Base-by-base conservation (phyloP, 2,113 vertebrate species). In the Scomber colias region DNA sequence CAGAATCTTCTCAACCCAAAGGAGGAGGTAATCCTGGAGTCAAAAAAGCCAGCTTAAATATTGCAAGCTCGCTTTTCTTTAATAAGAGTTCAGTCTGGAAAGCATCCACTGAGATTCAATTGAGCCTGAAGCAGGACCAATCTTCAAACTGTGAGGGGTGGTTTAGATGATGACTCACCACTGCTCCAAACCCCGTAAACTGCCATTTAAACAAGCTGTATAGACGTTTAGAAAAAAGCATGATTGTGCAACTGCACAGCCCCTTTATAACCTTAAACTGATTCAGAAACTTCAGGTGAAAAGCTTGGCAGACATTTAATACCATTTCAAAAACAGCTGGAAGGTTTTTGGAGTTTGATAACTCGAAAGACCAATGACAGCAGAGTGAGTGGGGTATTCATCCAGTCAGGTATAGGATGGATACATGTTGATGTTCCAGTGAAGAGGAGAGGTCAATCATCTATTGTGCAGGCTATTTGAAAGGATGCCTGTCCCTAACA, bases 341-440 rank as follows among this genome's bases (percentile, higher is more conserved):
- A 17, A 14, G 0, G 51, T 46, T 66, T 73, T 73, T 67, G 16
- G 2, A 50, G 0, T 57, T 75, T 84, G 62, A 82, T 60, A 67
- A 77, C 51, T 45, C 17, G 61, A 65, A 79, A 44, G 50, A 35
- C 56, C 21, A 50, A 49, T 48, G 75, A 83, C 62, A 84, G 69
- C 4, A n/a, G 6, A 48, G 63, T 17, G 40, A 68, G 65, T 15
- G 54, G 61, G 31, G 64, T 10, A 67, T 61, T 82, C 66, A 51
- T 75, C 75, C 62, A 70, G 65, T 67, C 75, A 72, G 60, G 75
- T 73, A 81, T 40, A 56, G 60, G 81, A 82, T 68, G 44, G 59
- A 87, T 81, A 78, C 61, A 70, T 55, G 77, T 59, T 81, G 51
- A 70, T 55, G 77, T 59, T 81, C 56, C 67, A 77, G 79, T 19